A percentile compares a stretch with the other conserved stretches of the same genome.
phyloP scores from a whole-genome alignment of 2,113 vertebrate genomes.

The Corvus moneduloides region DNA sequence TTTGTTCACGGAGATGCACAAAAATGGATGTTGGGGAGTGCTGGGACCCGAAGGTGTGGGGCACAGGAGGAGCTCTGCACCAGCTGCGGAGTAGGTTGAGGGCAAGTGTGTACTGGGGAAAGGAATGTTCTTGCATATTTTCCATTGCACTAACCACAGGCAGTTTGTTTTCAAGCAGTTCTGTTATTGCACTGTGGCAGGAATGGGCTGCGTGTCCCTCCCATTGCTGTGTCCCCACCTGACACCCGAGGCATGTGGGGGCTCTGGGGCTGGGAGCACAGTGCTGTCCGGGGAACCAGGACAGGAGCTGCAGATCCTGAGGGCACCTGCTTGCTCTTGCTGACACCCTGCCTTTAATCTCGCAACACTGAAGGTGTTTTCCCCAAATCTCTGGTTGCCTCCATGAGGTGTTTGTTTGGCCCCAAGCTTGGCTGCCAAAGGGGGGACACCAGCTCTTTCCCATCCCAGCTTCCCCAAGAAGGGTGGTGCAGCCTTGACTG shows the following conservation, averaged over 20 bases:
- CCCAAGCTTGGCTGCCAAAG: background rate
- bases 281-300: fast-evolving
- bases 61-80: background rate
- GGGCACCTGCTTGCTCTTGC: background rate
- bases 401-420: background rate
- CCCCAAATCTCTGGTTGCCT: background rate
- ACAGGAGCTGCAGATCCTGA: background rate
- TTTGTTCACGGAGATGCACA: background rate
- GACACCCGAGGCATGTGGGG: fast-evolving
- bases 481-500: background rate
- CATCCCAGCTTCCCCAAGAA: background rate
- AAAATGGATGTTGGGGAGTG: fast-evolving
- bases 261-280: background rate
- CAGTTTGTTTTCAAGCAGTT: background rate
- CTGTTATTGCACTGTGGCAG: fast-evolving
- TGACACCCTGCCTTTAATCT: background rate
- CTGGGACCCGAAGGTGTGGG: fast-evolving
- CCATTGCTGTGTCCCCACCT: background rate
- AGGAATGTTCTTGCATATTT: background rate
- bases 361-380: background rate
- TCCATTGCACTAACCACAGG: slow-evolving; percentile 31
- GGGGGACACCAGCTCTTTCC: background rate
- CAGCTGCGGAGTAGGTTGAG: background rate
- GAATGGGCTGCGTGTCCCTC: background rate
- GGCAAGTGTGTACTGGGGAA: background rate